phyloP scores from a whole-genome alignment of 2,113 vertebrate genomes.

The Syngnathoides biaculeatus region DNA sequence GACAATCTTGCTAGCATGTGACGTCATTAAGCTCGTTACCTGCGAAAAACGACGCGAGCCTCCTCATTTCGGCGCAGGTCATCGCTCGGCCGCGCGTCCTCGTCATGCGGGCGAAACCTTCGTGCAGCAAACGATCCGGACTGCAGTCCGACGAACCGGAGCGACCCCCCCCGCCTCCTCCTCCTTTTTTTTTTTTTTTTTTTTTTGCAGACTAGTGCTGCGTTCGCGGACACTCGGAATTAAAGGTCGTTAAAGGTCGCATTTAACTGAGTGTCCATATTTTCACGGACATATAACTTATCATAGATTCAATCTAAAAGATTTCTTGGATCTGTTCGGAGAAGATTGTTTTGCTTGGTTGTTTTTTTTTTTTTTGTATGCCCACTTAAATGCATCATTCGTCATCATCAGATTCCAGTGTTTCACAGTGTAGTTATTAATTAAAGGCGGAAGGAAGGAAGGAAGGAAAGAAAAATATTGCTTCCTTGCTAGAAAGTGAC shows the following conservation, averaged over 20 bases:
- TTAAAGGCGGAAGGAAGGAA: too few species aligned
- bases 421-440: too few species aligned
- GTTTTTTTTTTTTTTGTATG: not conserved
- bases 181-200: too few species aligned
- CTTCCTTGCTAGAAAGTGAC: too few species aligned
- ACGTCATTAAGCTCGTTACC: slow-evolving; percentile 44
- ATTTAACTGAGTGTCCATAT: not conserved
- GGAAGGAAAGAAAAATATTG: too few species aligned
- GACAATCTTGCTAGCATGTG: too few species aligned
- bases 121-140: not conserved
- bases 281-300: not conserved
- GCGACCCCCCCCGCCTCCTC: too few species aligned
- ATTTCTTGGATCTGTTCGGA: not conserved
- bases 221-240: slow-evolving; percentile 34
- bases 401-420: too few species aligned
- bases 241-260: too few species aligned
- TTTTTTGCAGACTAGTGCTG: slow-evolving; percentile 21
- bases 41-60: slow-evolving; percentile 68
- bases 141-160: too few species aligned
- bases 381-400: not conserved
- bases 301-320: not conserved
- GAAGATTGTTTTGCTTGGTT: not conserved
- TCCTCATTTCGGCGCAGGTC: slow-evolving; percentile 70
- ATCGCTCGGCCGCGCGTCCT: slow-evolving; percentile 53
- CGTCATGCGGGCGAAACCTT: slow-evolving; percentile 45